Conservation (phyloP, 2,113 vertebrate genomes). For the Diphyllodes magnificus region DNA sequence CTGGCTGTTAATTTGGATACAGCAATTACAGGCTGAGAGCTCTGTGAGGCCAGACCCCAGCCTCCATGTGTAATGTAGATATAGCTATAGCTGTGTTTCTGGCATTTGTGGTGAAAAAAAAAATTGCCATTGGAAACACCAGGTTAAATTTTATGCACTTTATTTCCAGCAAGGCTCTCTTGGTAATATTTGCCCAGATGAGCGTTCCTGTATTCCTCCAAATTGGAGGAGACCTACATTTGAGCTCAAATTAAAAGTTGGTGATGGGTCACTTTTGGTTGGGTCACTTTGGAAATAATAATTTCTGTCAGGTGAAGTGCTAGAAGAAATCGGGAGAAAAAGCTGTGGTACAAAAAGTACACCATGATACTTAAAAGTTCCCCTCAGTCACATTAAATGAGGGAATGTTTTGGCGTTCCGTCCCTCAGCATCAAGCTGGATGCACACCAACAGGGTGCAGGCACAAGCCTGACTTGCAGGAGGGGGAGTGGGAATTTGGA, state of each 20-base stretch:
- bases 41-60: background rate
- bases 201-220: background rate
- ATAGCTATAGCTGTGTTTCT: background rate
- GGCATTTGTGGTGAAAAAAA: background rate
- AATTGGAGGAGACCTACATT: background rate
- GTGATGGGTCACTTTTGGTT: background rate
- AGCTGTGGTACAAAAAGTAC: fast-evolving
- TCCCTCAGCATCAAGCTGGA: background rate
- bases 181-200: background rate
- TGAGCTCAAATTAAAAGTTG: background rate
- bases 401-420: background rate
- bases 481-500: background rate
- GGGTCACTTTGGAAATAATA: background rate
- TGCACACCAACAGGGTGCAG: fast-evolving
- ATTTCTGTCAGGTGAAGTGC: background rate
- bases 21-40: slow-evolving; percentile 2
- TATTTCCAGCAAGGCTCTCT: background rate
- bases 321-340: background rate
- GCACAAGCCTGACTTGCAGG: background rate
- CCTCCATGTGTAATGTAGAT: background rate
- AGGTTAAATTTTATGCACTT: background rate
- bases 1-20: background rate
- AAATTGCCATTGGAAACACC: background rate
- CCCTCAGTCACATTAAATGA: background rate
- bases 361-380: background rate